Percentiles rank a stretch among this genome's conserved stretches.
These are phyloP conservation scores for Scotopteryx bipunctaria DNA, from an alignment of 2,888 invertebrate genomes.

Conservation along the genomic window DNA sequence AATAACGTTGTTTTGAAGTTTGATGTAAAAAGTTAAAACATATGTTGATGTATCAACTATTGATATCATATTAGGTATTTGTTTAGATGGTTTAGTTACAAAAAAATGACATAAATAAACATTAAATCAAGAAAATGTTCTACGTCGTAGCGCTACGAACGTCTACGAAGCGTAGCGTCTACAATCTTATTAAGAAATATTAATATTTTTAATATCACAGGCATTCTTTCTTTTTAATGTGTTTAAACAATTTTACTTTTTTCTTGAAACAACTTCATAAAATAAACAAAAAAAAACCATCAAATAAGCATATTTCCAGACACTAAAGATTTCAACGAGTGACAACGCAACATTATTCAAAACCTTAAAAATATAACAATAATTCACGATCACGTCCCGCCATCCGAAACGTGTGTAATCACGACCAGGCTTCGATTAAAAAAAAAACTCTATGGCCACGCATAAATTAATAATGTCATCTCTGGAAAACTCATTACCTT, in stretches of 20 bases:
- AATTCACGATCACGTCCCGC: conserved; percentile 35
- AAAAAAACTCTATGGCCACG: conserved; percentile 52
- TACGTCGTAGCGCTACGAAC: conserved; percentile 26
- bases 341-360: conserved; percentile 15
- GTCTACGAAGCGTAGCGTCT: conserved; percentile 17
- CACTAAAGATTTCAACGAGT: conserved; percentile 17
- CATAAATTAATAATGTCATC: conserved; percentile 78
- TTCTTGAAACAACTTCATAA: too few species aligned
- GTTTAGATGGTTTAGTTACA: not conserved
- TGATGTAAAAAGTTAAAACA: too few species aligned
- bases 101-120: not conserved
- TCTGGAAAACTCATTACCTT: conserved; percentile 52
- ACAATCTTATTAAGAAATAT: too few species aligned
- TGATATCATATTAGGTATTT: too few species aligned
- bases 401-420: conserved; percentile 41
- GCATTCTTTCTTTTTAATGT: too few species aligned
- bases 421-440: conserved; percentile 42
- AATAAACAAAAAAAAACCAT: too few species aligned
- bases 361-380: conserved; percentile 22
- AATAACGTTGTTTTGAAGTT: too few species aligned
- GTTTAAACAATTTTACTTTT: too few species aligned
- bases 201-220: not conserved
- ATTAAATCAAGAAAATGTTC: not conserved
- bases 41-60: too few species aligned
- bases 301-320: not conserved